phyloP scores from a whole-genome alignment of 2,888 invertebrate species.

The Maniola hyperantus region DNA sequence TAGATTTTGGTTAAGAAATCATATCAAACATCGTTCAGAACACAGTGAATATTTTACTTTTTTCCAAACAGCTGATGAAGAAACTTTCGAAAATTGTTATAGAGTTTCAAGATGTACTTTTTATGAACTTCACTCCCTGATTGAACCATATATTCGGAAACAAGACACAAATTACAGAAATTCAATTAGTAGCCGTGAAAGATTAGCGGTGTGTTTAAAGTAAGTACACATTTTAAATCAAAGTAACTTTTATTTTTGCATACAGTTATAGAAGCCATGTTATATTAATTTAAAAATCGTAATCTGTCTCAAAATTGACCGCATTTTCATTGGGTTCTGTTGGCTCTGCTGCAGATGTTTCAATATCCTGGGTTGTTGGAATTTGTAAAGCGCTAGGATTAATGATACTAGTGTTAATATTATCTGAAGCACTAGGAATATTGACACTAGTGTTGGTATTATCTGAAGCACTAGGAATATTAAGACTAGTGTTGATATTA shows the following conservation, averaged over 20 bases:
- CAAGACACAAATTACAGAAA: conserved; percentile 37
- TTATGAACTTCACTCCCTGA: conserved; percentile 35
- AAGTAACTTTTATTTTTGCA: conserved; percentile 30
- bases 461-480: too few relatives aligned
- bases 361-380: conserved; percentile 28
- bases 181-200: conserved; percentile 35
- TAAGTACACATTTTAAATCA: conserved; percentile 40
- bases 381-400: conserved; percentile 30
- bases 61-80: conserved; percentile 39
- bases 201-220: conserved; percentile 39
- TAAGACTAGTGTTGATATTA: too few relatives aligned
- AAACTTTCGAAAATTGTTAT: conserved; percentile 39
- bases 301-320: too few relatives aligned
- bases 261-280: conserved; percentile 11
- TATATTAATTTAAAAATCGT: not conserved
- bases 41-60: conserved; percentile 41
- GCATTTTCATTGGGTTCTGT: conserved; percentile 22
- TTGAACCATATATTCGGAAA: conserved; percentile 35
- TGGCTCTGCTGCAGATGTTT: conserved; percentile 29
- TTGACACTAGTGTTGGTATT: too few relatives aligned
- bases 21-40: conserved; percentile 36
- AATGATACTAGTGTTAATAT: conserved; percentile 27
- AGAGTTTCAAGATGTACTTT: conserved; percentile 33
- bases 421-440: too few relatives aligned
- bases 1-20: conserved; percentile 37